Percentiles rank a stretch among this genome's conserved stretches.
phyloP scores from a whole-genome alignment of 1,140 invertebrate genomes.

The Dreissena rostriformis region DNA sequence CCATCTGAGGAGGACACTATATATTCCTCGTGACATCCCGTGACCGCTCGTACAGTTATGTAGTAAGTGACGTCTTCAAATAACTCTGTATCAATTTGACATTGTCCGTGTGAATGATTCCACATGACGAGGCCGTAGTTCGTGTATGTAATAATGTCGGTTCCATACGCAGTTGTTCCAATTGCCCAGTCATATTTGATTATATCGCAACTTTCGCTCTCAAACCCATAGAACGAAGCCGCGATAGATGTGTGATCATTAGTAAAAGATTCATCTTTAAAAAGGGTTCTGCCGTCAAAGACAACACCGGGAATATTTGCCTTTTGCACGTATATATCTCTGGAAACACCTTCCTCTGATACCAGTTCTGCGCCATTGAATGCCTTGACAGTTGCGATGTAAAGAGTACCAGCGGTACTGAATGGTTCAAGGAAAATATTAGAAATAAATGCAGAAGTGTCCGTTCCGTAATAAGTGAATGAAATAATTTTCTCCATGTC shows the following conservation, averaged over 20 bases:
- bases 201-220: conserved; percentile 63
- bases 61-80: conserved; percentile 53
- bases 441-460: not conserved
- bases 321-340: conserved; percentile 52
- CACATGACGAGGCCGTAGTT: conserved; percentile 54
- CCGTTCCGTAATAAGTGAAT: conserved; percentile 18
- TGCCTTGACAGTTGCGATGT: conserved; percentile 48
- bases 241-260: conserved; percentile 54
- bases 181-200: conserved; percentile 62
- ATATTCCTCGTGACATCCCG: conserved; percentile 62
- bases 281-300: conserved; percentile 56
- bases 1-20: conserved; percentile 64
- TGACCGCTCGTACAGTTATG: conserved; percentile 54
- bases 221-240: conserved; percentile 60
- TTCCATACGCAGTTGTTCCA: conserved; percentile 40
- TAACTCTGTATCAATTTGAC: conserved; percentile 47
- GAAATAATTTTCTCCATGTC: not conserved
- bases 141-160: conserved; percentile 40
- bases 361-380: conserved; percentile 57
- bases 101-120: conserved; percentile 32
- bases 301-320: conserved; percentile 60
- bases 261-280: conserved; percentile 42
- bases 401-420: conserved; percentile 11
- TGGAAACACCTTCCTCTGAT: conserved; percentile 45
- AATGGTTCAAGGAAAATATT: not conserved